These are phyloP conservation scores for Octomys mimax DNA, from an alignment of 2,797 vertebrate species.

Conservation along the genomic window DNA sequence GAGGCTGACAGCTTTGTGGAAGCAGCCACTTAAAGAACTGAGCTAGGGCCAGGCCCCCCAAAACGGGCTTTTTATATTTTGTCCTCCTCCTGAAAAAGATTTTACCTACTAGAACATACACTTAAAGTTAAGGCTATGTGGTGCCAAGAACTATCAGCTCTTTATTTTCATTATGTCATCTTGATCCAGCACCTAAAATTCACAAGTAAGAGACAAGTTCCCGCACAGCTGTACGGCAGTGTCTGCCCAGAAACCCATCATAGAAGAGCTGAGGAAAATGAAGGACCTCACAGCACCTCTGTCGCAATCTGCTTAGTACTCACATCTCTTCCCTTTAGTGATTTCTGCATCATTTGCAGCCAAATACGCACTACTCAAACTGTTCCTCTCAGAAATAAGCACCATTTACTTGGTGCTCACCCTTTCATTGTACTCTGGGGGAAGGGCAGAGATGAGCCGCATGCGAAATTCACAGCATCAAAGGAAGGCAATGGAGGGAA, in stretches of 20 bases:
- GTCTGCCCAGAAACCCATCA: background rate
- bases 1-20: too few species aligned
- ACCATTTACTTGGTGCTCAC: background rate
- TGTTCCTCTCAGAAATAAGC: background rate
- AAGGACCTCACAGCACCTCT: background rate
- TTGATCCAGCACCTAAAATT: background rate
- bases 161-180: constrained; percentile 15
- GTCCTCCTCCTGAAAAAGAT: background rate
- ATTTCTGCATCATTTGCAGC: background rate
- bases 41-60: too few species aligned
- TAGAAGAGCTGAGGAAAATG: background rate
- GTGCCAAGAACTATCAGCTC: background rate
- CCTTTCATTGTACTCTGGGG: background rate
- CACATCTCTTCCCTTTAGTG: background rate
- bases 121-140: background rate
- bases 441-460: background rate
- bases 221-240: background rate
- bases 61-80: background rate
- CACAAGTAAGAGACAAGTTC: background rate
- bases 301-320: background rate
- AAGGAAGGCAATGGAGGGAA: background rate
- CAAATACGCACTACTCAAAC: background rate
- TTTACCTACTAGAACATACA: background rate
- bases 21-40: too few species aligned
- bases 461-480: background rate